phyloP scores from a whole-genome alignment of 2,888 invertebrate species.

The Mythimna albipuncta region DNA sequence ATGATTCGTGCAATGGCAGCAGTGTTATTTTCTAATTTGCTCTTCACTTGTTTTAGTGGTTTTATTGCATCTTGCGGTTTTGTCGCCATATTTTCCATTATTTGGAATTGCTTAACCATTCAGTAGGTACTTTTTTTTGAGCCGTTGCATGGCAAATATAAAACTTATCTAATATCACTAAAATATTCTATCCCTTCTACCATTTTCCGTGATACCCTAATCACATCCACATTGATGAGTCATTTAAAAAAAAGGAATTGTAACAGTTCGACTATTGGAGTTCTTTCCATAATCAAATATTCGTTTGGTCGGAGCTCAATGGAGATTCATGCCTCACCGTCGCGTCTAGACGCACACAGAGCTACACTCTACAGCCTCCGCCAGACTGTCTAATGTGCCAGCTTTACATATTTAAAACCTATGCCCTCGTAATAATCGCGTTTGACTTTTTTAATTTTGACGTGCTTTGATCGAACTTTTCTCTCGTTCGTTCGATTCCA shows the following conservation, averaged over 20 bases:
- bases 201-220: not conserved
- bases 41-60: slow-evolving; percentile 23
- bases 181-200: not conserved
- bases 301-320: slow-evolving; percentile 75
- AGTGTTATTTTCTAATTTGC: slow-evolving; percentile 42
- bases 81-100: not conserved
- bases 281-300: slow-evolving; percentile 87
- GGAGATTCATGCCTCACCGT: slow-evolving; percentile 75
- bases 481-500: slow-evolving; percentile 44
- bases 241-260: slow-evolving; percentile 48
- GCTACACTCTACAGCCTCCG: slow-evolving; percentile 37
- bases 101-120: not conserved
- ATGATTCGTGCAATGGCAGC: slow-evolving; percentile 31
- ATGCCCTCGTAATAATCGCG: slow-evolving; percentile 68
- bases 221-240: not conserved
- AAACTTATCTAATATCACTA: not conserved
- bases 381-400: slow-evolving; percentile 74
- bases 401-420: slow-evolving; percentile 78
- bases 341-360: slow-evolving; percentile 76
- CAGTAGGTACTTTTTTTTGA: not conserved
- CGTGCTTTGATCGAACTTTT: slow-evolving; percentile 53
- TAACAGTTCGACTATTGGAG: slow-evolving; percentile 69
- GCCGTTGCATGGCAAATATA: not conserved
- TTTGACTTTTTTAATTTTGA: slow-evolving; percentile 73
- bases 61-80: slow-evolving; percentile 28